Base-by-base conservation (phyloP, 2,888 invertebrate species). In the Meiosimyza decipiens region DNA sequence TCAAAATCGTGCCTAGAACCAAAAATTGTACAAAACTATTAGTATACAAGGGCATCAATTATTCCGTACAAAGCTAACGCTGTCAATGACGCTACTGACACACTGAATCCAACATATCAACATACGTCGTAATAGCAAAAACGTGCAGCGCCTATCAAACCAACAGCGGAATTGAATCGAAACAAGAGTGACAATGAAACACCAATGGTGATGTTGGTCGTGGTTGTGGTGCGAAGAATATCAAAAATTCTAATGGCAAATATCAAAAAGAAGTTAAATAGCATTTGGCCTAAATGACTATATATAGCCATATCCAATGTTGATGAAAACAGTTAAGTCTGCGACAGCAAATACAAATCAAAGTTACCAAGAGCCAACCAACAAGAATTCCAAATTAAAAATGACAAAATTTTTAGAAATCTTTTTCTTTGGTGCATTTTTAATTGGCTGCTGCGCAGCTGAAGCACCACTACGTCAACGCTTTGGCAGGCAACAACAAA, bases 41-140 rank as follows among this genome's bases (percentile, higher is more conserved):
- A 40, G 9, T 40, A 40, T 9, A 40, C 40, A 40, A 40, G 1
- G 7, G 9, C 40, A 49, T 49, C 49, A 49, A 63, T 63, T 63
- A 63, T 63, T 63, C 63, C 63, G 18, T 18, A 18, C 63, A 63
- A 47, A n/a, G 63, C 40, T 40, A 40, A 47, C 63, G 11, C 28
- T 51, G 64, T n/a, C 64, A 64, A 50, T 64, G 64, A 64, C 64
- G 64, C 64, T 64, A 64, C 51, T 50, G 60, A 62, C 40, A 70
- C 67, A 60, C 52, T 51, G 60, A 50, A 22, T n/a, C 4, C 55
- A 67, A 40, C 40, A 40, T 2, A 40, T 40, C 40, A 40, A 40
- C 40, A 40, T 6, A 40, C 1, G 33, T 57, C 60, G 57, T 55
- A 55, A 62, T 70, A 51, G 69, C 50, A 0, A 51, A 40, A 52